Conservation (phyloP, 2,888 invertebrate genomes). For the Caenorhabditis wallacei region DNA sequence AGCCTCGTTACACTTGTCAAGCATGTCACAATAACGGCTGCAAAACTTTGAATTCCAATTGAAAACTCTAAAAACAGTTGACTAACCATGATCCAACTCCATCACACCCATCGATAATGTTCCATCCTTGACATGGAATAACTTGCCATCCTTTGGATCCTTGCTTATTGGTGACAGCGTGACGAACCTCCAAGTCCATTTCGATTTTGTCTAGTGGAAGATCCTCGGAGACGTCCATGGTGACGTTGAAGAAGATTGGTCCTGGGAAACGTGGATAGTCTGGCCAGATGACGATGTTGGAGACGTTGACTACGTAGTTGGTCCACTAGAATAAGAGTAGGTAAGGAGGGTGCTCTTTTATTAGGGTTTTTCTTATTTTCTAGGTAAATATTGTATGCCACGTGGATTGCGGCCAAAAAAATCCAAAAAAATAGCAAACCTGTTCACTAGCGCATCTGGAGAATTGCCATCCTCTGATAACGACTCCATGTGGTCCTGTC, state of each 20-base stretch:
- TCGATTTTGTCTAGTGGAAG: constrained; percentile 82
- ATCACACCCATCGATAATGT: constrained; percentile 83
- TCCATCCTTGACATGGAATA: constrained; percentile 83
- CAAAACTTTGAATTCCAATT: not conserved
- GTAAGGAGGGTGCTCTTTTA: too few relatives aligned
- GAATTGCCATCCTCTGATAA: constrained; percentile 83
- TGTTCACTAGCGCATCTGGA: constrained; percentile 82
- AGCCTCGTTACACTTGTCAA: constrained; percentile 83
- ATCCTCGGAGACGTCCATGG: constrained; percentile 82
- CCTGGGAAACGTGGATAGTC: constrained; percentile 83
- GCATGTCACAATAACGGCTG: constrained; percentile 83
- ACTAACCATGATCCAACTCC: constrained; percentile 83
- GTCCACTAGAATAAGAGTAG: constrained; percentile 82
- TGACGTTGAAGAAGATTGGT: constrained; percentile 83
- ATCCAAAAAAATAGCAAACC: constrained; percentile 52
- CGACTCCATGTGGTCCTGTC: constrained; percentile 82
- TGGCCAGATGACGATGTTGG: constrained; percentile 83
- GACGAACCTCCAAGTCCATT: constrained; percentile 83
- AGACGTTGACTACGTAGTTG: constrained; percentile 83
- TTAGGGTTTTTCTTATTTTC: too few relatives aligned
- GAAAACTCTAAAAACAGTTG: not conserved
- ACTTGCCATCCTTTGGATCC: constrained; percentile 83
- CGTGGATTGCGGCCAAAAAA: too few relatives aligned
- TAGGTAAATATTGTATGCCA: too few relatives aligned
- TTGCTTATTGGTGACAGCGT: constrained; percentile 81